Evolutionary conservation across 2,797 vertebrate species (phyloP), one percentile per base, ranked within the genome.

Genomic region (Jordanella pulchra): DNA sequence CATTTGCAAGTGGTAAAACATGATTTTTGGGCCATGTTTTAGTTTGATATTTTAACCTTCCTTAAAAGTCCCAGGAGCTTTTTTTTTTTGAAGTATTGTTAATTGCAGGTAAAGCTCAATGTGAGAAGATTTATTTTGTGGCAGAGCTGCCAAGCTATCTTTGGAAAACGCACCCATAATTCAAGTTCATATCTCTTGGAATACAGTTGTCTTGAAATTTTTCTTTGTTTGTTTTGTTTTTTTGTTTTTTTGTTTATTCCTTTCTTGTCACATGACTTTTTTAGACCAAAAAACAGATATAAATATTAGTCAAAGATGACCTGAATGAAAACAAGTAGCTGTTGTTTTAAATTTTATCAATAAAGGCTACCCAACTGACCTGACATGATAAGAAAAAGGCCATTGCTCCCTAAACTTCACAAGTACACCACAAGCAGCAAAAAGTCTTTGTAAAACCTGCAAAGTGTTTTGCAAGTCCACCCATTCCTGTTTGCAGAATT

Each of bases 121-220:
- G 42, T 63, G 23, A 44, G 75, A 48, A 32, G 69, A 71, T 73
- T 65, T 17, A 74, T 65, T 75, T 72, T 74, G 65, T 72, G 72
- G 70, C n/a, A 9, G 14, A 25, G 53, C 68, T 51, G 60, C 61
- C 6, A 23, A 78, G 69, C 45, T 30, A 61, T 78, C 50, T 73
- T 67, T 12, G 44, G 30, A 76, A 61, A 71, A 25, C 23, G 1
- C 4, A 55, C 53, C 25, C 72, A 72, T 63, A 67, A 67, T 67
- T 79, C 71, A 69, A 44, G 63, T 67, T 61, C 47, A 54, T 78
- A 58, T 84, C 74, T 56, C 45, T 42, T 0, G 7, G 69, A 42
- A 45, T 23, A 50, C 14, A 58, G 17, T 47, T 69, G 15, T 61
- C 28, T n/a, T n/a, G n/a, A n/a, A 18, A 44, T 51, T 74, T 48